Evolutionary conservation across 2,888 invertebrate genomes (phyloP).

Genomic region (Euspilapteryx auroguttella): DNA sequence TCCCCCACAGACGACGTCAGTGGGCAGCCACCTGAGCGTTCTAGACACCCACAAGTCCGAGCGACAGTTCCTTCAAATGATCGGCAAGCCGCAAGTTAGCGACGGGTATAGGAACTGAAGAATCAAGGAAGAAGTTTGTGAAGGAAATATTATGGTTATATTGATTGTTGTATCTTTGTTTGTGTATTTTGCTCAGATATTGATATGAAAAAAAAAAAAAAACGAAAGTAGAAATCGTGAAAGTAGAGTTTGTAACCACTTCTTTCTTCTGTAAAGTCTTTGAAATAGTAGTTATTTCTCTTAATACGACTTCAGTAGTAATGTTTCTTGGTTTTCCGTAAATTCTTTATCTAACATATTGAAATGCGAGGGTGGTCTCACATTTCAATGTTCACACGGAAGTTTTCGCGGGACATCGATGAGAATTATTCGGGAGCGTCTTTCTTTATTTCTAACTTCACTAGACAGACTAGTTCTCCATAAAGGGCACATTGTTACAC

Average conservation of each 20-base stretch:
- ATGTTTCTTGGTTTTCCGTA: no score
- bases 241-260: conserved; percentile 2
- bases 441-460: no score
- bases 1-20: conserved; percentile 8
- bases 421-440: no score
- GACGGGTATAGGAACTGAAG: conserved; percentile 12
- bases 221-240: background rate
- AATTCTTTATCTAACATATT: conserved; percentile 2
- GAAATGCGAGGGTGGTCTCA: no score
- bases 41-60: conserved; percentile 20
- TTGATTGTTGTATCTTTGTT: background rate
- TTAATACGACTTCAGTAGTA: conserved; percentile 2
- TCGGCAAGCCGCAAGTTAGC: conserved; percentile 18
- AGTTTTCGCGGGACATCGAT: no score
- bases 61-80: conserved; percentile 17
- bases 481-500: no score
- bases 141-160: background rate
- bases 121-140: background rate
- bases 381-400: no score
- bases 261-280: no score
- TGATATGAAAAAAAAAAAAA: background rate
- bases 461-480: no score
- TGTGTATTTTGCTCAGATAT: background rate
- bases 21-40: conserved; percentile 15
- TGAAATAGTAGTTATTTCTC: no score